These are phyloP conservation scores for Poliocrania exsul DNA, from an alignment of 2,797 vertebrate species.

Conservation along the genomic window DNA sequence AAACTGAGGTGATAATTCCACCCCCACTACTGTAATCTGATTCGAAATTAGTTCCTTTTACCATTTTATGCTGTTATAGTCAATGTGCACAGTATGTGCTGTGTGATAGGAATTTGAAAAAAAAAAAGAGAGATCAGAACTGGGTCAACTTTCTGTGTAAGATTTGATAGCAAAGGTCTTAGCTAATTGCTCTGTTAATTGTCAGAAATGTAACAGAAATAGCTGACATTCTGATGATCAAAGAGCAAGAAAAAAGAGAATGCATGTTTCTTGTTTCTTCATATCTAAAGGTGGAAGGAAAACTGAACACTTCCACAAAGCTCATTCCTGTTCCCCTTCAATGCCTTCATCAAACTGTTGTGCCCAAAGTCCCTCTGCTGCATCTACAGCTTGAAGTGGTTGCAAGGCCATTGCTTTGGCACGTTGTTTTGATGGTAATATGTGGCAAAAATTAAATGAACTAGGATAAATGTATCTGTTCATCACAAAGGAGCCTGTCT, in stretches of 20 bases:
- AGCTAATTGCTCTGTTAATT: not conserved
- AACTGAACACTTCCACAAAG: not conserved
- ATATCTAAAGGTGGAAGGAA: not conserved
- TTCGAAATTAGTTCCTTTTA: not conserved
- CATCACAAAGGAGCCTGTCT: not conserved
- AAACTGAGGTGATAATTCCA: not conserved
- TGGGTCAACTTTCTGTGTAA: not conserved
- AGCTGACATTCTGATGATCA: not conserved
- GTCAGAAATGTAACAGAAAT: not conserved
- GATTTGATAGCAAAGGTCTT: not conserved
- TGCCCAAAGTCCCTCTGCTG: not conserved
- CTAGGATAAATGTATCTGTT: not conserved
- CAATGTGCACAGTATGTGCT: not conserved
- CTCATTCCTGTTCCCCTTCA: not conserved
- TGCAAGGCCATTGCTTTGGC: not conserved
- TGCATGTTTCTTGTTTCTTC: not conserved
- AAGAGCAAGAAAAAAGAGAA: not conserved
- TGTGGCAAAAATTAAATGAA: not conserved
- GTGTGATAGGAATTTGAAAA: not conserved
- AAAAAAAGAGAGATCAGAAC: not conserved
- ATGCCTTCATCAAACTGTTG: not conserved
- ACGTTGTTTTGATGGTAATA: not conserved
- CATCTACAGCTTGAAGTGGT: not conserved
- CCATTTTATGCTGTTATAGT: not conserved
- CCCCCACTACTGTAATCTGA: not conserved